These are phyloP conservation scores for Malurus alboscapulatus DNA, from an alignment of 2,113 vertebrate genomes.

Conservation along the genomic window DNA sequence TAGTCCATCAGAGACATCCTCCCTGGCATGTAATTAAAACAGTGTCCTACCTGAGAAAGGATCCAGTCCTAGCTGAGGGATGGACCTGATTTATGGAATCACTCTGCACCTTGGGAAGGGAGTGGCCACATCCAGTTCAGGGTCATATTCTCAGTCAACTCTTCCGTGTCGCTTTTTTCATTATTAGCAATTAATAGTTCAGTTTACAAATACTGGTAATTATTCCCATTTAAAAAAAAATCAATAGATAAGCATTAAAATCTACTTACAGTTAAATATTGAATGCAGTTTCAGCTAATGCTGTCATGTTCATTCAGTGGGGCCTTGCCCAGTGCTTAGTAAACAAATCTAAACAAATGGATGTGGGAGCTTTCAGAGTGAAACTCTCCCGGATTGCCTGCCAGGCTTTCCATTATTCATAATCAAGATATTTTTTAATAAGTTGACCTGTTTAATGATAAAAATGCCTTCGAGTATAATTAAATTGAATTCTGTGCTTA, in stretches of 20 bases:
- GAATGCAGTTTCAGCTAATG: neutral
- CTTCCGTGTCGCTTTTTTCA: neutral
- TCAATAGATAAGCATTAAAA: neutral
- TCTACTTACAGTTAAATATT: neutral
- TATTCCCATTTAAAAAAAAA: neutral
- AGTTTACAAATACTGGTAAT: neutral
- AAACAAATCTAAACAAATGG: constrained; percentile 51
- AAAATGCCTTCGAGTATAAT: constrained; percentile 60
- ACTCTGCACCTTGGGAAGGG: neutral
- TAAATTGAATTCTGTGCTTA: constrained; percentile 66
- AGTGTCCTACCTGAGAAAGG: neutral
- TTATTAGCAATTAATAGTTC: neutral
- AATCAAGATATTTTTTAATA: constrained; percentile 45
- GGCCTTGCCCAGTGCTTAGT: neutral
- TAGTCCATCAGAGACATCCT: constrained; percentile 25
- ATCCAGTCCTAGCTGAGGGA: neutral
- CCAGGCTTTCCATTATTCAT: constrained; percentile 53
- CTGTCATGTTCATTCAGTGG: neutral
- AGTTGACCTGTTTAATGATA: constrained; percentile 60
- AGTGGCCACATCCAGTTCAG: neutral
- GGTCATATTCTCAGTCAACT: neutral
- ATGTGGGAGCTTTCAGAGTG: neutral
- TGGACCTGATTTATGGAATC: neutral
- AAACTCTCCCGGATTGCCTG: constrained; percentile 34
- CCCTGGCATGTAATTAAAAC: constrained; percentile 30